Percentiles rank a stretch among this genome's conserved stretches.
These are phyloP conservation scores for Coronaproctus castanopsis DNA, from an alignment of 2,888 invertebrate species.

Conservation along the genomic window DNA sequence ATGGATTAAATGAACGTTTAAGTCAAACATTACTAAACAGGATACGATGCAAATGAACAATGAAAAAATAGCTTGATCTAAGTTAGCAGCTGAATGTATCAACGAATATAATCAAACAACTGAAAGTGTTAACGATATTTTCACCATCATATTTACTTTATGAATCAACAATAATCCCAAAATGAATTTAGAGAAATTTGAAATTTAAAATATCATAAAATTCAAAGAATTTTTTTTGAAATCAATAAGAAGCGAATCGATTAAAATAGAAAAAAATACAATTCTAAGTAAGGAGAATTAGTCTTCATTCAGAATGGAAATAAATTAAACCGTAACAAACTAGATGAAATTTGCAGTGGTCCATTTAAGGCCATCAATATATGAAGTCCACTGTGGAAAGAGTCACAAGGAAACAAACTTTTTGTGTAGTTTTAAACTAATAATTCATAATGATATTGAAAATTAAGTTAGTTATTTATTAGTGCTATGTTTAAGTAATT, in stretches of 20 bases:
- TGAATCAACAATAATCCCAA: not conserved
- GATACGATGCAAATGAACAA: not conserved
- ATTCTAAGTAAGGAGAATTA: too few species aligned
- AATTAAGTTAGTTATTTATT: not conserved
- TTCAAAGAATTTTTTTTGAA: not conserved
- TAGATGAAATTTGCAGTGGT: not conserved
- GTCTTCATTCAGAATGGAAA: not conserved
- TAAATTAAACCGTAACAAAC: not conserved
- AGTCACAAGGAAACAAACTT: not conserved
- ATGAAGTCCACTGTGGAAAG: too few species aligned
- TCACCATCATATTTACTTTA: not conserved
- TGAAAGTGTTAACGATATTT: not conserved
- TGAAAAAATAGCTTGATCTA: not conserved
- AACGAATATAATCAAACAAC: not conserved
- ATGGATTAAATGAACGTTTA: not conserved
- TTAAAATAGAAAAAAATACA: not conserved
- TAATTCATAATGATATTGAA: not conserved
- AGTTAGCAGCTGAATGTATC: not conserved
- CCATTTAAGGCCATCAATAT: too few species aligned
- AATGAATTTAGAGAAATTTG: not conserved
- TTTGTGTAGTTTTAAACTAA: not conserved
- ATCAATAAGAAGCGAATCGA: not conserved
- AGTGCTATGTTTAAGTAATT: not conserved
- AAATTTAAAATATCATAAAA: not conserved
- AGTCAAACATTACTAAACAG: not conserved